Base-by-base conservation (phyloP, 1,140 invertebrate species). In the Meloidogyne floridensis region DNA sequence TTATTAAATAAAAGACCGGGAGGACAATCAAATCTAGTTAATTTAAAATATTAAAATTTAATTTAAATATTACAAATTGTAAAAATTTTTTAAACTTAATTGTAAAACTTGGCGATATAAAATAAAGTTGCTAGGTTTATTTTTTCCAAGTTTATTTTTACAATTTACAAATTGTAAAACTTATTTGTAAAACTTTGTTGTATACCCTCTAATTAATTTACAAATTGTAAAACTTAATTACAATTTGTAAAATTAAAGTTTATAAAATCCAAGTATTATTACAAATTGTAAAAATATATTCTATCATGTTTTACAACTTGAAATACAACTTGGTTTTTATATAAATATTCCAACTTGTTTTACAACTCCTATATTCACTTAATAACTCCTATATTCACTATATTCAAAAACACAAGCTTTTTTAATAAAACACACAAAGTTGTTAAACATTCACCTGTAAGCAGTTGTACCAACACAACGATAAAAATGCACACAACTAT, bases 401-500 rank as follows among this genome's bases (percentile, higher is more conserved):
- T n/a, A n/a, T 2, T 1, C 32, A 32, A 32, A 32, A 32, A 32
- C 32, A 32, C 32, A 32, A 32, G 2, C 0, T 1, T 32, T 32
- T 32, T 2, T 2, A 32, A 32, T 32, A 32, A 32, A 32, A 32
- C 1, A 32, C 32, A 32, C 32, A 32, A 32, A 32, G 32, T 32
- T 32, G 32, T 2, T 32, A 32, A 32, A 18, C 11, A 7, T 32
- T 32, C 2, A 79, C 77, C 84, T 84, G 65, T 86, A 86, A 6
- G 86, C 77, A 43, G 72, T 83, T 18, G 77, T 13, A 13, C 76
- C 80, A 13, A 85, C 86, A 69, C 85, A 86, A 13, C 86, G 86
- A 54, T 87, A 86, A 72, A 86, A 86, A 20, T 87, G 83, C 15
- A 42, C 47, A 76, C 85, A 86, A 80, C 71, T 82, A 13, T 56